Conservation (phyloP, 2,113 vertebrate genomes). For the Irena cyanogastra region DNA sequence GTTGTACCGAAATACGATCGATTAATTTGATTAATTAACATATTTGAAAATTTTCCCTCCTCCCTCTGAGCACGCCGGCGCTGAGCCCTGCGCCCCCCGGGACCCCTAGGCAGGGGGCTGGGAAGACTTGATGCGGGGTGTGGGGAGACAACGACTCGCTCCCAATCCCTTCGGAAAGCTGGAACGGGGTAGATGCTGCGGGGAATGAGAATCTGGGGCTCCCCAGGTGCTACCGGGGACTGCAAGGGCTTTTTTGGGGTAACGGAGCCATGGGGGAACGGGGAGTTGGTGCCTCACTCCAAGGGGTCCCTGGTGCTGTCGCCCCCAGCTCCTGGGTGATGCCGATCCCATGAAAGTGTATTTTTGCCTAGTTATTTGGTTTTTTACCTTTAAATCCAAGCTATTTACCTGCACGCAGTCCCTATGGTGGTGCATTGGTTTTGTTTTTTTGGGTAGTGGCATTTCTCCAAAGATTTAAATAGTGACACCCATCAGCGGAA, state of each 20-base stretch:
- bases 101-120: not conserved
- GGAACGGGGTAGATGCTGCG: not conserved
- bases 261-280: not conserved
- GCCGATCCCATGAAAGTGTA: not conserved
- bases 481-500: not conserved
- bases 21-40: not conserved
- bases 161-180: not conserved
- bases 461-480: not conserved
- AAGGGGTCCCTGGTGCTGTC: not conserved
- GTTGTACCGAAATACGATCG: not conserved
- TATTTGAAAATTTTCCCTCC: not conserved
- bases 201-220: not conserved
- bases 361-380: not conserved
- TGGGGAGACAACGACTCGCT: rapidly evolving
- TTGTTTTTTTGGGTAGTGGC: not conserved
- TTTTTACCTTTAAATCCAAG: not conserved
- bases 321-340: not conserved
- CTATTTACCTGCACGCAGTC: not conserved
- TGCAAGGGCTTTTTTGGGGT: not conserved
- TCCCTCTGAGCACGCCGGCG: too few species aligned
- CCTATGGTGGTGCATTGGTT: not conserved
- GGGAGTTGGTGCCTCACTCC: not conserved
- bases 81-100: not conserved
- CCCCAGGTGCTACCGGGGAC: not conserved
- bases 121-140: not conserved